Evolutionary conservation across 2,797 vertebrate genomes (phyloP), one percentile per base, ranked within the genome.

Genomic region (Platalea minor): DNA sequence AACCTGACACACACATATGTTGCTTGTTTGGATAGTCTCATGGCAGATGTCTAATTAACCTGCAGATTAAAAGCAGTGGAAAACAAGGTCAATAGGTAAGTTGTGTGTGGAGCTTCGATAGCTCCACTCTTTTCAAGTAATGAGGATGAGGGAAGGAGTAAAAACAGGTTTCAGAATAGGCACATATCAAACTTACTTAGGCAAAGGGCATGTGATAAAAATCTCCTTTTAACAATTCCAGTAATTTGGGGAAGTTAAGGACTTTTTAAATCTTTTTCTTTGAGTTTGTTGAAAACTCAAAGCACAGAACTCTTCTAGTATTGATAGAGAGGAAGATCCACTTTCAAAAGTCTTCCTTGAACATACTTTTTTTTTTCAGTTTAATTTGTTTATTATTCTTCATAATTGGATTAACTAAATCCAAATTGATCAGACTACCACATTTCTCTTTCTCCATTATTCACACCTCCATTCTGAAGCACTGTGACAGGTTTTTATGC

Each of bases 31-130:
- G 16, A 54, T 39, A 73, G 26, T 64, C 20, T 85, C 24, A 20
- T 70, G 64, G 21, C n/a, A 93, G 63, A 65, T 72, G 29, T 77
- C 20, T 77, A 70, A 85, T 67, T 70, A 87, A 91, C 28, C 18
- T 89, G 39, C 19, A 79, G 37, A 82, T 54, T 60, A 88, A 93
- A 91, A 91, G 24, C 41, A 35, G 7, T 17, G 33, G 14, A 60
- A 91, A 94, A 63, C 17, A 76, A 94, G 29, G 67, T n/a, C 48
- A 90, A 35, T 16, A 51, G 25, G 12, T 65, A 46, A 85, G 3
- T 59, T 61, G n/a, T 20, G 24, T 20, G 25, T 1, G 1, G 26
- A 75, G 2, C 24, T 89, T 77, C 29, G 50, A 21, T 13, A 57
- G 11, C 10, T 72, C 8, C 28, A 15, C 5, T 84, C 3, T 77